phyloP scores from a whole-genome alignment of 2,113 vertebrate species.

The Tragelaphus strepsiceros region DNA sequence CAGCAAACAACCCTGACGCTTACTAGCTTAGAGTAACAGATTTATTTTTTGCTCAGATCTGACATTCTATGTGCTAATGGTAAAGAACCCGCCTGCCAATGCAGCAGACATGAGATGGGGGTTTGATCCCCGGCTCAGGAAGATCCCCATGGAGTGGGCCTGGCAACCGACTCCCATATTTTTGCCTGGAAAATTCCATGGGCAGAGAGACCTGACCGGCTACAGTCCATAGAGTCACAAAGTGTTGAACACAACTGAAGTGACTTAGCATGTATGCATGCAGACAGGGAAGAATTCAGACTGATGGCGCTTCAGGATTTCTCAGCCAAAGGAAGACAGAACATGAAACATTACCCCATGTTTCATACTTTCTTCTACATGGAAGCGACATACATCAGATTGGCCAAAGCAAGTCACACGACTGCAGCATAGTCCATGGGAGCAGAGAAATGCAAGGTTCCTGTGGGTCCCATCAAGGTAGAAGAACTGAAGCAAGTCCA shows the following conservation, averaged over 20 bases:
- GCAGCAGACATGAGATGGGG: neutral
- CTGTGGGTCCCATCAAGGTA: neutral
- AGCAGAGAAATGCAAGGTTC: neutral
- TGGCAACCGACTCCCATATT: neutral
- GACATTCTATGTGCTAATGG: neutral
- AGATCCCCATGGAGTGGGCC: neutral
- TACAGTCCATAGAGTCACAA: neutral
- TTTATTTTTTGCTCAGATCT: neutral
- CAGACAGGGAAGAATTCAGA: neutral
- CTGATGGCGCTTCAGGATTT: too few relatives aligned
- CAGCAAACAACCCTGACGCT: too few relatives aligned
- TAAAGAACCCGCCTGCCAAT: neutral
- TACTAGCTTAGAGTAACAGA: fast-evolving
- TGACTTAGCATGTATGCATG: neutral
- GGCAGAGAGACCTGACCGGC: neutral
- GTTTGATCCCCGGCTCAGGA: neutral
- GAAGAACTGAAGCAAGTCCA: neutral
- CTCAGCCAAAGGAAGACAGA: neutral
- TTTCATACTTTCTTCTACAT: neutral
- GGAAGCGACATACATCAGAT: fast-evolving
- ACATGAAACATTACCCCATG: fast-evolving
- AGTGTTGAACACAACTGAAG: neutral
- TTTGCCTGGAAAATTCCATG: neutral
- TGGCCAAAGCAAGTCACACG: neutral
- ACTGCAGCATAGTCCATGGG: neutral